Percentiles rank a stretch among this genome's conserved stretches.
Evolutionary conservation across 2,797 vertebrate species (phyloP).

Genomic region (Lepus oiostolus): DNA sequence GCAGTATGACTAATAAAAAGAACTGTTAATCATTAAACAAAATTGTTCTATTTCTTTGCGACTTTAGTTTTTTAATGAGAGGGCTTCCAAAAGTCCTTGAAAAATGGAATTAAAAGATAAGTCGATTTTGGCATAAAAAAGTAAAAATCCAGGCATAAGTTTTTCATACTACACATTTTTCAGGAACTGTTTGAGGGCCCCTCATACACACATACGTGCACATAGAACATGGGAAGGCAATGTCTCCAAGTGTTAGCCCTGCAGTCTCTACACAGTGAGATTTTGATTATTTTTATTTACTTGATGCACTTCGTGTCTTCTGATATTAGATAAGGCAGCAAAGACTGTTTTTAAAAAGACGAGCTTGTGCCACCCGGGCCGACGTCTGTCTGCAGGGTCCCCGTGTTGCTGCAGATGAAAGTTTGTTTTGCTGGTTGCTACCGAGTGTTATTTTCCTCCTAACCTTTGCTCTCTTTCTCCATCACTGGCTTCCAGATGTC

Average conservation of each 20-base stretch:
- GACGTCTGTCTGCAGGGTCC: background rate
- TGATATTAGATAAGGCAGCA: background rate
- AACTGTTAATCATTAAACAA: no score
- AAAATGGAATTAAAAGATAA: no score
- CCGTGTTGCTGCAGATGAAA: conserved; percentile 62
- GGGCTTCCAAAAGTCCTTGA: no score
- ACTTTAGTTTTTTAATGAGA: background rate
- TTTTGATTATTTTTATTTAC: conserved; percentile 3
- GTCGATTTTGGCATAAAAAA: no score
- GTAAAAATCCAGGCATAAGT: no score
- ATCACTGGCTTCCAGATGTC: conserved; percentile 68
- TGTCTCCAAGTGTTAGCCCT: background rate
- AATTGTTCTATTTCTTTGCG: background rate
- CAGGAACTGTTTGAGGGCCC: no score
- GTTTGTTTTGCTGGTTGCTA: conserved; percentile 80
- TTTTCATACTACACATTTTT: no score
- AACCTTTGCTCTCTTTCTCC: conserved; percentile 75
- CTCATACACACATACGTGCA: no score
- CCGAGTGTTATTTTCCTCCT: conserved; percentile 64
- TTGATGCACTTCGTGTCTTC: background rate
- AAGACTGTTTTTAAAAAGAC: background rate
- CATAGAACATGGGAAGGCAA: background rate
- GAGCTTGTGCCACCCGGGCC: background rate
- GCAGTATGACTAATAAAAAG: no score
- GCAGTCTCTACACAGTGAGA: background rate